Evolutionary conservation across 2,113 vertebrate genomes (phyloP), one percentile per base, ranked within the genome.

Genomic region (Casuarius casuarius): DNA sequence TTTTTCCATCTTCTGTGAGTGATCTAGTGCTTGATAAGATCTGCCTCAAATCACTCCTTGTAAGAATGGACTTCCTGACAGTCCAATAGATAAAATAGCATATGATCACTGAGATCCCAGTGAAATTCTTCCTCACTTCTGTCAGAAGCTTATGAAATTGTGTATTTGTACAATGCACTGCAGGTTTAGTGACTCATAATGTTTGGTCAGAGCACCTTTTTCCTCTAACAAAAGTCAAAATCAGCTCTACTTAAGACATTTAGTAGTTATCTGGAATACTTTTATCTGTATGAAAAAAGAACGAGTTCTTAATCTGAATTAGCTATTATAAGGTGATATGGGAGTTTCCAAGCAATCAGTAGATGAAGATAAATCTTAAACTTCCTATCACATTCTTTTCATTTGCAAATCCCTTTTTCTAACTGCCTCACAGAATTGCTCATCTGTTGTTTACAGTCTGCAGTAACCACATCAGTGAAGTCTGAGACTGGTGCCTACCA

Each of bases 61-160:
- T 10, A 72, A 68, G 23, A 80, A 68, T 18, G 3, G 40, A 33
- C 6, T 68, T 49, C 3, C 15, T 67, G 3, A 20, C 25, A n/a
- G 13, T 7, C 14, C 11, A 11, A 8, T 1, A 1, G 10, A 0
- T 67, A 68, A 63, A 16, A 31, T 1, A 10, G 7, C 33, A 3
- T 20, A 49, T 26, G 59, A 26, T 35, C 12, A 18, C 42, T 26
- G 46, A 49, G 12, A 4, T 23, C 5, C 9, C 48, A 7, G 16
- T 79, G 35, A 63, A 72, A 75, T 28, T 10, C 1, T 38, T n/a
- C n/a, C n/a, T n/a, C n/a, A n/a, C n/a, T n/a, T n/a, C n/a, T n/a
- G n/a, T n/a, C 12, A 52, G 23, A 79, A 83, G 48, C 44, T 5
- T 1, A 5, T 48, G 13, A 25, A 61, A 56, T 9, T 31, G 46